Percentiles rank a stretch among this genome's conserved stretches.
These are phyloP conservation scores for Acanthosepion esculentum DNA, from an alignment of 2,888 invertebrate genomes.

Conservation along the genomic window DNA sequence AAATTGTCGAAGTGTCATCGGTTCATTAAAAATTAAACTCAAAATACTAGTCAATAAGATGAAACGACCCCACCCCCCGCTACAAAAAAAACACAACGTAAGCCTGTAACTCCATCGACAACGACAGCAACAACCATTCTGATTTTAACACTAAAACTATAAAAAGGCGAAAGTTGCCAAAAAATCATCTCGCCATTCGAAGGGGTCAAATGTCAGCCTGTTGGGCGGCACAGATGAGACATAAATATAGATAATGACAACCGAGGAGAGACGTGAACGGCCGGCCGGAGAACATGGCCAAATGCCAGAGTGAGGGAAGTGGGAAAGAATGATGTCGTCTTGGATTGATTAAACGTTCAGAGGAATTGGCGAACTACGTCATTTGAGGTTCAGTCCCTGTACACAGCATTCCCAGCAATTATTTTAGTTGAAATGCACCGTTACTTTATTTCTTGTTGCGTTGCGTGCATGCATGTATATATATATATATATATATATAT, in stretches of 20 bases:
- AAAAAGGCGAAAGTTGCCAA: constrained; percentile 33
- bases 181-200: neutral
- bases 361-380: neutral
- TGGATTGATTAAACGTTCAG: neutral
- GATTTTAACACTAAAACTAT: neutral
- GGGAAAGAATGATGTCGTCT: neutral
- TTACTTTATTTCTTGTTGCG: too few species aligned
- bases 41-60: neutral
- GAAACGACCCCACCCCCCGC: neutral
- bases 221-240: neutral
- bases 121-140: neutral
- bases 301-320: neutral
- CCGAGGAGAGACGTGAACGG: too few species aligned
- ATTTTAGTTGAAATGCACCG: too few species aligned
- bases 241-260: constrained; percentile 1
- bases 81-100: too few species aligned
- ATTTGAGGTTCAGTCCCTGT: neutral
- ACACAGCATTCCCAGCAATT: neutral
- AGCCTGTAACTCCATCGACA: neutral
- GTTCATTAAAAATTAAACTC: neutral
- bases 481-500: too few species aligned
- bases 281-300: neutral
- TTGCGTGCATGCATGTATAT: too few species aligned
- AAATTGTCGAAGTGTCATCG: neutral
- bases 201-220: neutral